Base-by-base conservation (phyloP, 2,797 vertebrate genomes). In the Erpetoichthys calabaricus region DNA sequence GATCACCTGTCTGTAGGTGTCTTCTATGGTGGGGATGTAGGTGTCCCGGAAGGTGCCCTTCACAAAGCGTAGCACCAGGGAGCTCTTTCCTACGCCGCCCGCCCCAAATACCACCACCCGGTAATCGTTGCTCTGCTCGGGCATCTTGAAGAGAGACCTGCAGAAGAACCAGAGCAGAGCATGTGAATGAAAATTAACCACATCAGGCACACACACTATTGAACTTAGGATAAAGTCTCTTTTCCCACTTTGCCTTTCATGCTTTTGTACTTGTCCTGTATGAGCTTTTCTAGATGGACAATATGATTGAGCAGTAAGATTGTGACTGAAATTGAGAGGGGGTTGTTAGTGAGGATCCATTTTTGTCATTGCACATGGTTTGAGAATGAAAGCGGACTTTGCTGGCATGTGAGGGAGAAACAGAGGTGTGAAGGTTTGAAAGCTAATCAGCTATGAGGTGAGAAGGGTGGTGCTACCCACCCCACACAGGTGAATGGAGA, bases 1-100 rank as follows among this genome's bases (percentile, higher is more conserved):
- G 85, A 97, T 97, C 72, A 97, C 94, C 80, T 97, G 94, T 56
- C 91, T 85, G 74, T 97, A 98, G 9, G 94, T 96, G 86, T 98
- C 94, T 86, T 97, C 94, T 4, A 98, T 91, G 1, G 94, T 97
- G 65, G 94, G 94, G 78, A 97, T 96, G 80, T 97, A 96, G 59
- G 91, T 93, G 78, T 97, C 94, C 1, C 92, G 87, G 79, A 97
- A 97, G 3, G 93, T 97, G 58, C 92, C 94, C 70, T 96, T 95
- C 42, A 97, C 92, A 2, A 97, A 97, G 60, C 93, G 94, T 60
- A 97, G 86, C 61, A 97, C 94, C 78, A 97, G 77, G 3, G 94
- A 97, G 81, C 93, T 97, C 78, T 97, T 97, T 51, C 94, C 94
- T 45, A 97, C 94, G 3, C 93, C 94, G 0, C 93, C 94, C 0